phyloP scores from a whole-genome alignment of 2,797 vertebrate species.

The Muscicapa comitata region DNA sequence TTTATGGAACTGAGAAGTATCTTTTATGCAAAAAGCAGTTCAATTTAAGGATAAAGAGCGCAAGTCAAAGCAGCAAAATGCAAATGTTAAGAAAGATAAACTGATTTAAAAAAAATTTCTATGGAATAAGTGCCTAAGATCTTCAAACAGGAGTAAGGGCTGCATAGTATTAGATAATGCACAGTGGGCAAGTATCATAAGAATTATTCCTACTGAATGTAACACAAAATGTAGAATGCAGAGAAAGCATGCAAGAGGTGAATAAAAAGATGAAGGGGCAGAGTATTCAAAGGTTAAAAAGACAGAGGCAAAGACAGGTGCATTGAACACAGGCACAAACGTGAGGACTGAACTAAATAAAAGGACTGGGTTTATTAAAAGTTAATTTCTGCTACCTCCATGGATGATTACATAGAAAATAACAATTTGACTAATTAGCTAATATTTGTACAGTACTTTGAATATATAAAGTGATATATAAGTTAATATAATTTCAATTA shows the following conservation, averaged over 20 bases:
- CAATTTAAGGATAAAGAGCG: conserved; percentile 29
- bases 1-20: neutral
- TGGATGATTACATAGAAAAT: conserved; percentile 45
- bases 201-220: neutral
- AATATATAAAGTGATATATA: conserved; percentile 52
- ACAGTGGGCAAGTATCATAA: neutral
- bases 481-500: conserved; percentile 62
- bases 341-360: conserved; percentile 5
- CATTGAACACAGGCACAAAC: neutral
- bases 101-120: neutral
- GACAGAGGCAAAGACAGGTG: neutral
- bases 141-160: neutral
- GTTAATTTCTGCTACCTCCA: conserved; percentile 42
- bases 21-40: neutral
- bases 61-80: neutral
- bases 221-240: neutral
- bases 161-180: neutral
- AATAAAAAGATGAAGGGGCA: neutral
- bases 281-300: conserved; percentile 5
- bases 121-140: neutral
- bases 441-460: conserved; percentile 55
- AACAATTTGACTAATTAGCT: conserved; percentile 64
- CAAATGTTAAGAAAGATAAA: conserved; percentile 26
- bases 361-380: conserved; percentile 14
- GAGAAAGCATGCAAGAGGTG: neutral